A percentile compares a stretch with the other conserved stretches of the same genome.
phyloP scores from a whole-genome alignment of 2,888 invertebrate genomes.

The Pyralis farinalis region DNA sequence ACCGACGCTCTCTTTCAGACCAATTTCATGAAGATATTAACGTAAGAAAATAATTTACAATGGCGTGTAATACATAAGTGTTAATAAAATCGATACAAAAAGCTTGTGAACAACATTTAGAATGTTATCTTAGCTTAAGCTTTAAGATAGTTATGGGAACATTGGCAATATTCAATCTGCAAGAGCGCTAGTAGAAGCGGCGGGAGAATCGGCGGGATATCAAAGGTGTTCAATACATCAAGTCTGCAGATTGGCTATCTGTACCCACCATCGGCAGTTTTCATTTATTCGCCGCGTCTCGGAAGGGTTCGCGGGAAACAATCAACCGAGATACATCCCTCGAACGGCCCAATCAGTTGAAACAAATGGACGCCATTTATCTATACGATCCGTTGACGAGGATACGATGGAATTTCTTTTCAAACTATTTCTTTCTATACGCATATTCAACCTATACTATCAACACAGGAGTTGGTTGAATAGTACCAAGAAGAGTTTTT shows the following conservation, averaged over 20 bases:
- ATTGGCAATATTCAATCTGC: conserved; percentile 6
- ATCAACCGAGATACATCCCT: conserved; percentile 64
- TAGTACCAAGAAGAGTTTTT: neutral
- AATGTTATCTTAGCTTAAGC: conserved; percentile 3
- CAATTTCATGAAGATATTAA: too few species aligned
- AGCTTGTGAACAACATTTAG: neutral
- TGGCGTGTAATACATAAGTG: too few species aligned
- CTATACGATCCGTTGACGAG: conserved; percentile 33
- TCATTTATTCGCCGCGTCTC: conserved; percentile 47
- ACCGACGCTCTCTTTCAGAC: too few species aligned
- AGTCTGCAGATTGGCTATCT: conserved; percentile 52
- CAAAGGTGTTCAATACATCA: conserved; percentile 34
- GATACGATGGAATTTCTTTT: conserved; percentile 15
- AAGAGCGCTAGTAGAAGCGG: conserved; percentile 2
- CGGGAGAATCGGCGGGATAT: conserved; percentile 19
- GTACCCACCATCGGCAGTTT: conserved; percentile 42
- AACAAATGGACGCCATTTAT: conserved; percentile 64
- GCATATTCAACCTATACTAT: conserved; percentile 12
- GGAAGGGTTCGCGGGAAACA: conserved; percentile 71
- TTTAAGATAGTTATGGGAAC: conserved; percentile 6
- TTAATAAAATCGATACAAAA: neutral
- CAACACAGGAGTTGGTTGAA: neutral
- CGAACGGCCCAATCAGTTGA: conserved; percentile 65
- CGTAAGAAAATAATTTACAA: conserved; percentile 12
- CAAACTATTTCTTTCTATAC: conserved; percentile 18